phyloP scores from a whole-genome alignment of 2,888 invertebrate genomes.

The Epinotia bilunana region DNA sequence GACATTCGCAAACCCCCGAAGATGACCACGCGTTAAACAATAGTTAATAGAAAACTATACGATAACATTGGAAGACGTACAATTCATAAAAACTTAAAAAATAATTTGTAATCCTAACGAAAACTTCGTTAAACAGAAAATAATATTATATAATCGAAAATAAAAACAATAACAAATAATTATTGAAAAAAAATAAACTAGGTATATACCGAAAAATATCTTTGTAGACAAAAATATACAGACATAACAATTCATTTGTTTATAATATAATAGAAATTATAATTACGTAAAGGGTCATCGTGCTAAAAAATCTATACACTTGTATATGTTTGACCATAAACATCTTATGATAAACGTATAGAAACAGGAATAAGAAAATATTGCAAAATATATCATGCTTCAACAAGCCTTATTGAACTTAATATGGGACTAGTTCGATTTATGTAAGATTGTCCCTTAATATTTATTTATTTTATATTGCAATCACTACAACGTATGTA shows the following conservation, averaged over 20 bases:
- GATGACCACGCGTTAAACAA: constrained; percentile 58
- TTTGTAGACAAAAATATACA: constrained; percentile 78
- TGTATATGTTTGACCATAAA: constrained; percentile 48
- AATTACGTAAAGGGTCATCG: constrained; percentile 51
- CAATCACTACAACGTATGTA: neutral
- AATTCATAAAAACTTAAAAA: constrained; percentile 62
- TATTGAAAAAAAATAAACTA: constrained; percentile 51
- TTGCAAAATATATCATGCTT: neutral
- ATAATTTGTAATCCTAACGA: constrained; percentile 49
- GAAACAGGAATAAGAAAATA: constrained; percentile 9
- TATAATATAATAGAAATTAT: constrained; percentile 42
- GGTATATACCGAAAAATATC: constrained; percentile 58
- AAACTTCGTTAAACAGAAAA: constrained; percentile 49
- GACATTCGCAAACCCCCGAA: neutral
- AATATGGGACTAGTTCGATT: too few relatives aligned
- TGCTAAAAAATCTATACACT: constrained; percentile 43
- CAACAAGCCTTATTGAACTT: too few relatives aligned
- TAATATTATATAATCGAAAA: constrained; percentile 46
- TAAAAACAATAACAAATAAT: constrained; percentile 48
- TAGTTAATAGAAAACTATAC: constrained; percentile 55
- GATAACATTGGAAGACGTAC: constrained; percentile 73
- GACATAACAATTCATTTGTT: constrained; percentile 60
- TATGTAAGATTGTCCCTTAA: too few relatives aligned
- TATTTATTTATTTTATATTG: neutral
- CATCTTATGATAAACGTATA: constrained; percentile 22